Evolutionary conservation across 92 coral and sea anemone species (phyloP), one percentile per base, ranked within the genome.

Genomic region (Montipora capitata): DNA sequence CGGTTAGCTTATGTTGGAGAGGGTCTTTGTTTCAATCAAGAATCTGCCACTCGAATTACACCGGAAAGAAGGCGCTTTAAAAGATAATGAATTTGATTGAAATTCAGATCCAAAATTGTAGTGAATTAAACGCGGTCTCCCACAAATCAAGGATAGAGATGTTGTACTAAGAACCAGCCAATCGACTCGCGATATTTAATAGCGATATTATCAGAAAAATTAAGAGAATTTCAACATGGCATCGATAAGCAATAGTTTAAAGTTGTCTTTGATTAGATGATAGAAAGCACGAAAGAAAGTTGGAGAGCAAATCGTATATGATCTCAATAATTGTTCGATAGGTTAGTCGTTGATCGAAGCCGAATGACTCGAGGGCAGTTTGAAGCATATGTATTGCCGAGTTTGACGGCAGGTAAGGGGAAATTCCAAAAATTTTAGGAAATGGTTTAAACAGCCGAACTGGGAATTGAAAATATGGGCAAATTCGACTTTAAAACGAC

Each of bases 371-470:
- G 40, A 42, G 40, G n/a, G 8, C 20, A 2, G 4, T 41, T 16
- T 39, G 54, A 59, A 9, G 51, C 12, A 61, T 61, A 40, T 42
- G 4, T 68, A 18, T 54, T 40, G 40, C 70, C 41, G 70, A 16
- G 40, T 77, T 6, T 59, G 10, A 48, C 52, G 14, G 43, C 57
- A 77, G 82, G 82, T 77, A 42, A 77, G 82, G 12, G 1, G 5
- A 7, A 62, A 9, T 0, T n/a, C 4, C 20, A 18, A 15, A 3
- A 62, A n/a, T 62, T 62, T 11, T 3, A 3, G 63, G 13, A 57
- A 0, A 45, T 18, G 27, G 45, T 10, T 39, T 12, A 2, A 57
- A 57, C 14, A 18, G 40, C 35, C 35, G 2, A 35, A 10, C 20
- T 42, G n/a, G 15, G 12, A 2, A 7, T 27, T 14, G 15, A 12